Conservation (phyloP, 2,888 invertebrate species). For the Leptopilina syphax region DNA sequence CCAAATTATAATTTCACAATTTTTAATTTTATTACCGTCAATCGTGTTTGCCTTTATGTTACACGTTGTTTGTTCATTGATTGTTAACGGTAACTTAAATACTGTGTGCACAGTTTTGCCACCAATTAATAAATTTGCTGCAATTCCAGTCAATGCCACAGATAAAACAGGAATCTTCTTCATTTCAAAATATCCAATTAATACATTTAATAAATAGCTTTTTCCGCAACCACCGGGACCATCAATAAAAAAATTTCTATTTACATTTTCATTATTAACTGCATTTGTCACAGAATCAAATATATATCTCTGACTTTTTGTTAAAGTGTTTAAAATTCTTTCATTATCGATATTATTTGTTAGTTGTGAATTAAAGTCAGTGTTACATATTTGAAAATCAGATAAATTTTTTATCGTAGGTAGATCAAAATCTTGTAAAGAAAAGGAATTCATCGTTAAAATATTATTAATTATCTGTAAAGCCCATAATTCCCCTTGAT, state of each 20-base stretch:
- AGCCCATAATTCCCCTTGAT: neutral
- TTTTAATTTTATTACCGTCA: slow-evolving; percentile 34
- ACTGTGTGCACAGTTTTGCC: slow-evolving; percentile 27
- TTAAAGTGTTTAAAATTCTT: neutral
- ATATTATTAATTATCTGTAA: neutral
- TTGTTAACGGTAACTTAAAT: slow-evolving; percentile 42
- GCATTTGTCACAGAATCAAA: too few species aligned
- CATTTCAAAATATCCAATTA: too few species aligned
- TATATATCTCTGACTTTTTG: neutral
- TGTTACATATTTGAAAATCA: neutral
- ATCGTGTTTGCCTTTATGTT: slow-evolving; percentile 37
- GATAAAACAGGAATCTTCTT: too few species aligned
- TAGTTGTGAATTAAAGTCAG: neutral
- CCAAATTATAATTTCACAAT: slow-evolving; percentile 48
- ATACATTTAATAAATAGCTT: too few species aligned
- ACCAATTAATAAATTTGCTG: neutral
- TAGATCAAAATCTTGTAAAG: neutral
- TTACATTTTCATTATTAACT: neutral
- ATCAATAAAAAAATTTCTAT: neutral
- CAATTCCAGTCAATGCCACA: too few species aligned
- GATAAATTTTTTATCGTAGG: neutral
- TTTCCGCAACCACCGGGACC: neutral
- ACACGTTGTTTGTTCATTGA: slow-evolving; percentile 39
- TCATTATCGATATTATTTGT: neutral
- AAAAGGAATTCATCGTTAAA: neutral